Evolutionary conservation across 2,888 invertebrate genomes (phyloP).

Genomic region (Campoletis raptor): DNA sequence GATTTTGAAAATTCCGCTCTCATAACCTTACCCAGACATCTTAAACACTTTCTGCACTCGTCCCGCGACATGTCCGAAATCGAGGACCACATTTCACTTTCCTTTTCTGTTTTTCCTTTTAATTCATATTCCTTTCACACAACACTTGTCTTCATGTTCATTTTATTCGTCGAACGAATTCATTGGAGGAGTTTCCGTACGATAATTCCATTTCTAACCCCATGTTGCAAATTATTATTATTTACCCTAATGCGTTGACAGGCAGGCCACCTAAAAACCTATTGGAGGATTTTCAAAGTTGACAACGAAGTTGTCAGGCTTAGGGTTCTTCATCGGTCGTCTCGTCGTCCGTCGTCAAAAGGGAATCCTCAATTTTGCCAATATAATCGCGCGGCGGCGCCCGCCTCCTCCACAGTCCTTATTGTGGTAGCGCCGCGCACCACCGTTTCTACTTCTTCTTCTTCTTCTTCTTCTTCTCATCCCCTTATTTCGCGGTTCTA

Average conservation of each 20-base stretch:
- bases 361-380: conserved; percentile 26
- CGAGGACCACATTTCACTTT: conserved; percentile 87
- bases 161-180: conserved; percentile 40
- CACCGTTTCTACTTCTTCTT: background rate
- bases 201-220: conserved; percentile 39
- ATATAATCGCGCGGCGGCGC: background rate
- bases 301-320: conserved; percentile 71
- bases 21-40: conserved; percentile 91
- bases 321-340: background rate
- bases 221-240: conserved; percentile 44
- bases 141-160: background rate
- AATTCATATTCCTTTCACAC: background rate
- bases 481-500: background rate
- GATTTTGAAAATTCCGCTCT: conserved; percentile 50
- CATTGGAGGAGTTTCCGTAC: conserved; percentile 44
- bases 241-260: conserved; percentile 69
- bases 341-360: background rate
- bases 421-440: conserved; percentile 5
- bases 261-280: conserved; percentile 43
- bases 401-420: conserved; percentile 8
- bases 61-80: conserved; percentile 94
- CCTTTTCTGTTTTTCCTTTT: conserved; percentile 9
- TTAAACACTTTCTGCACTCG: conserved; percentile 94
- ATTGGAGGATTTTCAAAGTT: conserved; percentile 48
- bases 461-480: background rate